A percentile compares a stretch with the other conserved stretches of the same genome.
These are phyloP conservation scores for Drosophila ironensis DNA, from an alignment of 1,140 invertebrate genomes.

Conservation along the genomic window DNA sequence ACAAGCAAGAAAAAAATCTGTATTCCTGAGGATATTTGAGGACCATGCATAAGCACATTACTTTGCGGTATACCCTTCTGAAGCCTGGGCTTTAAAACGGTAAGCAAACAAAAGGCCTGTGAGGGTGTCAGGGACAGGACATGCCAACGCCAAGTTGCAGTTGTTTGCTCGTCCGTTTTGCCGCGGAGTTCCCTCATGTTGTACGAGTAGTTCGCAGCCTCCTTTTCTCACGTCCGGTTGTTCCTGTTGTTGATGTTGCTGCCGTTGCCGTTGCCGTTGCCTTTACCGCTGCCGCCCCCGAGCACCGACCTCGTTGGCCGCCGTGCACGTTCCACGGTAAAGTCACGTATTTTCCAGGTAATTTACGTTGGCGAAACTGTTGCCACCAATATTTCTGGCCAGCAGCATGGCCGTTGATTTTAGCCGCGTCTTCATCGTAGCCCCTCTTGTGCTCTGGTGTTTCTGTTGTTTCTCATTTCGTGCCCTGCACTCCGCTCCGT, in stretches of 20 bases:
- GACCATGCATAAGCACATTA: too few species aligned
- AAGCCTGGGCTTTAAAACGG: neutral
- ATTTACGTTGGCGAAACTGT: conserved; percentile 78
- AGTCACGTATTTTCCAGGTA: conserved; percentile 80
- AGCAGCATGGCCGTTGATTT: conserved; percentile 62
- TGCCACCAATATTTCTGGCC: conserved; percentile 78
- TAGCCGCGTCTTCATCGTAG: conserved; percentile 44
- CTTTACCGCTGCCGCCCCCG: conserved; percentile 1
- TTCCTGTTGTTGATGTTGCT: conserved; percentile 17
- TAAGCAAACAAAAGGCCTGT: conserved; percentile 12
- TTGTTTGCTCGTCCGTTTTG: conserved; percentile 46
- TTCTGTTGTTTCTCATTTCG: conserved; percentile 11
- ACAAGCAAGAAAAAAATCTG: too few species aligned
- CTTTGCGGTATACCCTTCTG: neutral
- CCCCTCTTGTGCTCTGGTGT: neutral
- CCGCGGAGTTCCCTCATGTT: conserved; percentile 33
- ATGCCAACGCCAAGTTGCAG: conserved; percentile 41
- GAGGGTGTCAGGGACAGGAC: conserved; percentile 23
- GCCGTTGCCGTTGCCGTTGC: neutral
- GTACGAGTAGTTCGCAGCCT: conserved; percentile 36
- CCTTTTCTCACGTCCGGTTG: conserved; percentile 32
- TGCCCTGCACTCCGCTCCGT: conserved; percentile 18
- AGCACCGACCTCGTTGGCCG: conserved; percentile 13
- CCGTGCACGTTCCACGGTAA: conserved; percentile 64
- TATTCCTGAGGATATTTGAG: too few species aligned